A percentile compares a stretch with the other conserved stretches of the same genome.
Evolutionary conservation across 1,140 invertebrate species (phyloP).

Genomic region (Heterodera schachtii): DNA sequence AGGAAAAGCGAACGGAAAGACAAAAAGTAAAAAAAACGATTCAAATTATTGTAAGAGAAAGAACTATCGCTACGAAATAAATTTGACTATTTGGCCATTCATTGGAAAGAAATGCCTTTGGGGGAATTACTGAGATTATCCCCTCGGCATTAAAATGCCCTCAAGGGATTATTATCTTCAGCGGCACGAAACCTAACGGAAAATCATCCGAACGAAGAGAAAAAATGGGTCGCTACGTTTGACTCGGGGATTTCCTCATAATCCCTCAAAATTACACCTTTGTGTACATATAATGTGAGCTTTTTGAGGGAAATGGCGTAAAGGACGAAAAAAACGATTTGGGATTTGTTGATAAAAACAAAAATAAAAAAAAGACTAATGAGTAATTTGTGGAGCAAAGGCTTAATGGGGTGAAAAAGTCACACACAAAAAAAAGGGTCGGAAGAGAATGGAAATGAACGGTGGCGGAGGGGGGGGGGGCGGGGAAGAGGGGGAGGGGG

Average conservation of each 20-base stretch:
- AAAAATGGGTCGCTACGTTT: not conserved
- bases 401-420: too few species aligned
- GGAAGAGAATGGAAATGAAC: too few species aligned
- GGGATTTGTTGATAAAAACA: not conserved
- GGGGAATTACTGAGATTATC: not conserved
- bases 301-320: not conserved
- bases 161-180: not conserved
- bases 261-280: not conserved
- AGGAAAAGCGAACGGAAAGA: too few species aligned
- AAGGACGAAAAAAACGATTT: not conserved
- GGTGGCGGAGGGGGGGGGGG: too few species aligned
- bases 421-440: too few species aligned
- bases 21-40: too few species aligned
- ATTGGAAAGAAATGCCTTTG: not conserved
- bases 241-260: not conserved
- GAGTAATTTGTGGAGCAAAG: too few species aligned
- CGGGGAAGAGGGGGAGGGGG: too few species aligned
- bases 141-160: not conserved
- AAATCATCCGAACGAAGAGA: not conserved
- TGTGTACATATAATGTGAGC: not conserved
- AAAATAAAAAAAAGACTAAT: too few species aligned
- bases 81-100: not conserved
- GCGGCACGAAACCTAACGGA: not conserved
- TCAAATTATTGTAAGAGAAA: too few species aligned
- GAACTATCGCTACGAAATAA: too few species aligned